These are phyloP conservation scores for Sceloporus undulatus DNA, from an alignment of 2,113 vertebrate species.

Conservation along the genomic window DNA sequence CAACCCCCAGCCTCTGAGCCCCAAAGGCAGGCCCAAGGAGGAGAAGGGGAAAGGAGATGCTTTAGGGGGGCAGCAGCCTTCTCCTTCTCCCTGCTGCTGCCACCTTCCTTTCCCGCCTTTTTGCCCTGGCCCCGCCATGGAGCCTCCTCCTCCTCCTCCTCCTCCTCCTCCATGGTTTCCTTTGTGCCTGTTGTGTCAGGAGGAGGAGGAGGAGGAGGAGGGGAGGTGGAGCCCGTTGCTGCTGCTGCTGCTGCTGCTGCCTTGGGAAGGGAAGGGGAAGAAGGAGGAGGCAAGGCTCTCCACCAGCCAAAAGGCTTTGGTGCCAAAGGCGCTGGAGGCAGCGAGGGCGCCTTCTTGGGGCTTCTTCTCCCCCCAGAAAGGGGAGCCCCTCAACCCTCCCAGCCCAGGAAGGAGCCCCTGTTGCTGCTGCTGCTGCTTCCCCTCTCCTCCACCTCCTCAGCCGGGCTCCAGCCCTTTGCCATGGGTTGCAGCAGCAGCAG, in stretches of 20 bases:
- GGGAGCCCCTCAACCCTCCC: not conserved
- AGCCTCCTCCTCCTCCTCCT: conserved; percentile 44
- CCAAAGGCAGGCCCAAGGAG: too few species aligned
- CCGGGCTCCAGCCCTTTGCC: conserved; percentile 73
- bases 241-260: conserved; percentile 60
- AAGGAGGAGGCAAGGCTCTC: too few species aligned
- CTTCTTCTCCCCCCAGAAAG: conserved; percentile 34
- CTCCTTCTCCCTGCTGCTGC: too few species aligned
- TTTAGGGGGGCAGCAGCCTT: not conserved
- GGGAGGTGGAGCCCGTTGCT: conserved; percentile 61
- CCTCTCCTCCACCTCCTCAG: too few species aligned
- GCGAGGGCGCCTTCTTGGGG: conserved; percentile 45
- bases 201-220: conserved; percentile 34
- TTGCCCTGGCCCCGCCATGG: conserved; percentile 36
- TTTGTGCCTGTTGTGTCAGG: conserved; percentile 75
- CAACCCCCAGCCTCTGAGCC: too few species aligned
- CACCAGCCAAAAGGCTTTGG: too few species aligned
- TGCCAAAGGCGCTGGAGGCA: too few species aligned
- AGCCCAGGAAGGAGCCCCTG: not conserved
- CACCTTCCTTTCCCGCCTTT: not conserved
- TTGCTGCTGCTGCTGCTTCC: conserved; percentile 61
- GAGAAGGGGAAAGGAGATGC: too few species aligned
- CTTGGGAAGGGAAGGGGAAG: too few species aligned
- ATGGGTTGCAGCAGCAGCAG: too few species aligned
- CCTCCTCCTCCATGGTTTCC: conserved; percentile 56